Percentiles rank a stretch among this genome's conserved stretches.
Conservation (phyloP, 2,797 vertebrate species). For the Tapirus indicus region DNA sequence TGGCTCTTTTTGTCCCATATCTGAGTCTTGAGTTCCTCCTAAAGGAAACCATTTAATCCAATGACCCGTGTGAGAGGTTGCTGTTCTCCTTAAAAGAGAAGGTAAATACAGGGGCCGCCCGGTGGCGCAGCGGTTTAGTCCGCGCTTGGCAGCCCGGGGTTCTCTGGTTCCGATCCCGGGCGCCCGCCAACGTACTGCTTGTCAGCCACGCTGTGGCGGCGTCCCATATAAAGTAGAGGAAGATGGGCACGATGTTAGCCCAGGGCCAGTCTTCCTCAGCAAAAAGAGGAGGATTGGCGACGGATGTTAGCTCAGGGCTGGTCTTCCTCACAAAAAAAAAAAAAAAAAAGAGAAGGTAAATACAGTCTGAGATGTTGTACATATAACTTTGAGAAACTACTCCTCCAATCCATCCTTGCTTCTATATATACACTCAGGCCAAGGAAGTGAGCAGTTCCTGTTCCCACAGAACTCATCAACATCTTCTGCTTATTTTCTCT, state of each 20-base stretch:
- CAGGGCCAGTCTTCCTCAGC: too few species aligned
- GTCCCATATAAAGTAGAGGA: too few species aligned
- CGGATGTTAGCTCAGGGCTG: too few species aligned
- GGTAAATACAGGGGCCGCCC: neutral
- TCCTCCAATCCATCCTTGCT: neutral
- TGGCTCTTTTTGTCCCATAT: neutral
- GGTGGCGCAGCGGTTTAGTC: too few species aligned
- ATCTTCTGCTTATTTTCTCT: constrained; percentile 3
- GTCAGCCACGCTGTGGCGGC: too few species aligned
- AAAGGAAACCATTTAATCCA: neutral
- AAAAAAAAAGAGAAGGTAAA: neutral
- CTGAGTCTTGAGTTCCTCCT: neutral
- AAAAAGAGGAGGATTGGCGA: too few species aligned
- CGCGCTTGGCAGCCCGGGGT: too few species aligned
- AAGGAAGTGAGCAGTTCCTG: neutral
- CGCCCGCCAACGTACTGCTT: too few species aligned
- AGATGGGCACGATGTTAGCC: too few species aligned
- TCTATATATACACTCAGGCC: neutral
- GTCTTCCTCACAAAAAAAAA: too few species aligned
- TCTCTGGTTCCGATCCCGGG: too few species aligned
- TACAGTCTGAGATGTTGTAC: neutral
- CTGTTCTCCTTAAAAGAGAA: neutral
- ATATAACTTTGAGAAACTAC: neutral
- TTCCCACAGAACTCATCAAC: neutral
- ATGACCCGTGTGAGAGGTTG: neutral